Percentiles rank a stretch among this genome's conserved stretches.
Conservation (phyloP, 2,797 vertebrate species). For the Phataginus tetradactyla region DNA sequence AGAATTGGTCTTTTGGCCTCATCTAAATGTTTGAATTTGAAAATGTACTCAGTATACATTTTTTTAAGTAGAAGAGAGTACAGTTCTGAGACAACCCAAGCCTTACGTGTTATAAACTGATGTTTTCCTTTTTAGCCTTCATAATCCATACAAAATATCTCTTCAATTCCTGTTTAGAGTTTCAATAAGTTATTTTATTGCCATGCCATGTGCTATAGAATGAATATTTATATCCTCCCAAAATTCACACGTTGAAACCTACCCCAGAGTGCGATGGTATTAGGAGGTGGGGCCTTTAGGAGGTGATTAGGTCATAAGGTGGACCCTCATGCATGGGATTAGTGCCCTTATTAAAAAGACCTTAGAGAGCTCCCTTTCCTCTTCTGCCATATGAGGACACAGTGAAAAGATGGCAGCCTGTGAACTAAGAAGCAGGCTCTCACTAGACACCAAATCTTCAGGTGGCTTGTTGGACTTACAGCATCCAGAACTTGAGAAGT, state of each 20-base stretch:
- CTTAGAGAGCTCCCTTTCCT: neutral
- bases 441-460: neutral
- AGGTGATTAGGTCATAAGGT: neutral
- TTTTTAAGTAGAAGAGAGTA: neutral
- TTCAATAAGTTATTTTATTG: neutral
- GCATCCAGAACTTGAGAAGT: neutral
- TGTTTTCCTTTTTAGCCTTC: neutral
- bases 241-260: neutral
- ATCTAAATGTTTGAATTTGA: constrained; percentile 21
- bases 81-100: neutral
- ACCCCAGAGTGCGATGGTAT: neutral
- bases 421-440: neutral
- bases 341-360: neutral
- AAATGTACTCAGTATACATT: neutral
- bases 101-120: neutral
- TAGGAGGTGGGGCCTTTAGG: neutral
- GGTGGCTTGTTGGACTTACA: neutral
- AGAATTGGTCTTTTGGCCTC: neutral
- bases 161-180: neutral
- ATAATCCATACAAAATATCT: neutral
- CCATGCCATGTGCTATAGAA: neutral
- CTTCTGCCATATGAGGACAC: neutral
- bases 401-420: neutral
- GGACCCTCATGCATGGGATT: neutral
- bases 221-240: neutral